These are phyloP conservation scores for Noctua janthina DNA, from an alignment of 2,888 invertebrate species.

Conservation along the genomic window DNA sequence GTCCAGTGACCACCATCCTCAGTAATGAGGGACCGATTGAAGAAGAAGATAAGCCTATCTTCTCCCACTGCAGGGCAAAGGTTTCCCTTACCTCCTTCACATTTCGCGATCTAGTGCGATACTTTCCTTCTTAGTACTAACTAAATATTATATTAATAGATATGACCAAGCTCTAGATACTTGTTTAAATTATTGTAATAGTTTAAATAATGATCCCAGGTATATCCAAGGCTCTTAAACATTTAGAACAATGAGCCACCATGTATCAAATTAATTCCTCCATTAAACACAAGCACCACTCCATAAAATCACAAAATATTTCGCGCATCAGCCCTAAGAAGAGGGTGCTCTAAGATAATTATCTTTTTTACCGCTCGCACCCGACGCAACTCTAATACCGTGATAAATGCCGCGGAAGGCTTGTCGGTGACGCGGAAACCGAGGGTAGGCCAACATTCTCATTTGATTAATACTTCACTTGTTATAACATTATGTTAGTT, in stretches of 20 bases:
- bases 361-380: constrained; percentile 89
- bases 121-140: too few species aligned
- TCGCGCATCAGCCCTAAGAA: constrained; percentile 83
- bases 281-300: neutral
- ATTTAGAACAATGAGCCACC: neutral
- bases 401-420: constrained; percentile 90
- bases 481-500: constrained; percentile 75
- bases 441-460: constrained; percentile 77
- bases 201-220: neutral
- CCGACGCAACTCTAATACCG: constrained; percentile 88
- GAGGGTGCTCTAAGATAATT: constrained; percentile 89
- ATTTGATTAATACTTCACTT: constrained; percentile 78
- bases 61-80: too few species aligned
- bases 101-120: too few species aligned
- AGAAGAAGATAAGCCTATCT: too few species aligned
- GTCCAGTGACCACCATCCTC: too few species aligned
- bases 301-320: constrained; percentile 35
- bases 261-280: constrained; percentile 16
- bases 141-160: too few species aligned
- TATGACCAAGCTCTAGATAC: neutral
- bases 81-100: too few species aligned
- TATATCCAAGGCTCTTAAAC: neutral
- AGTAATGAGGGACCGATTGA: too few species aligned
- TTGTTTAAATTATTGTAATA: neutral
- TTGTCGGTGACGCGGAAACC: constrained; percentile 86